These are phyloP conservation scores for Dryobotodes eremita DNA, from an alignment of 2,888 invertebrate species.

Conservation along the genomic window DNA sequence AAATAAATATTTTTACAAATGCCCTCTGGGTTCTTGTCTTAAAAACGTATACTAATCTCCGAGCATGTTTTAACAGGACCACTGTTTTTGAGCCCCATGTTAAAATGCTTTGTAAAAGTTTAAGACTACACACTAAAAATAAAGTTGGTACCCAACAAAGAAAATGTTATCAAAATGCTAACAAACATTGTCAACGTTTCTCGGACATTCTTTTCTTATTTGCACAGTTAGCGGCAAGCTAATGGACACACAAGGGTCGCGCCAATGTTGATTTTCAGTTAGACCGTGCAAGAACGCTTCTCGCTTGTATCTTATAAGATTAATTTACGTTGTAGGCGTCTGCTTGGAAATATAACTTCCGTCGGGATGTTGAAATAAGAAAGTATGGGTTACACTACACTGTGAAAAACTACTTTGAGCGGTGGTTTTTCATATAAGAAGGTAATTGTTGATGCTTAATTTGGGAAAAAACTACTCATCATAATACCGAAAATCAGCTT, in stretches of 20 bases:
- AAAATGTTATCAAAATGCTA: conserved; percentile 64
- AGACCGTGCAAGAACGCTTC: conserved; percentile 79
- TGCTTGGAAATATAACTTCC: conserved; percentile 45
- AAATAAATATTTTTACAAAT: not conserved
- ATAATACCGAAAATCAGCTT: not conserved
- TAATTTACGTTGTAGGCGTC: conserved; percentile 77
- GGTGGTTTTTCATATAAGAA: too few species aligned
- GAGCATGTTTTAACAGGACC: not conserved
- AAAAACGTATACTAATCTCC: not conserved
- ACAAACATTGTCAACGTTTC: conserved; percentile 75
- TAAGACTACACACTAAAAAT: conserved; percentile 25
- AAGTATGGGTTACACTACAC: conserved; percentile 31
- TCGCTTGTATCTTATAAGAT: conserved; percentile 86
- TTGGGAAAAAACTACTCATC: not conserved
- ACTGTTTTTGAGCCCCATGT: not conserved
- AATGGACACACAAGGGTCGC: conserved; percentile 89
- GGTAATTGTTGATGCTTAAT: not conserved
- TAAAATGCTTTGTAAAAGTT: conserved; percentile 10
- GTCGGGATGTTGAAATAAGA: conserved; percentile 34
- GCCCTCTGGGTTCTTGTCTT: not conserved
- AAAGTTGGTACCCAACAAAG: conserved; percentile 16
- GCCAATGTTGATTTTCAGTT: conserved; percentile 89
- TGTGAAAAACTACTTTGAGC: not conserved
- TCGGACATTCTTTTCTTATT: conserved; percentile 80
- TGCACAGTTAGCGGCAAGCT: conserved; percentile 86